Percentiles rank a stretch among this genome's conserved stretches.
These are phyloP conservation scores for Rynchops niger DNA, from an alignment of 2,113 vertebrate species.

Conservation along the genomic window DNA sequence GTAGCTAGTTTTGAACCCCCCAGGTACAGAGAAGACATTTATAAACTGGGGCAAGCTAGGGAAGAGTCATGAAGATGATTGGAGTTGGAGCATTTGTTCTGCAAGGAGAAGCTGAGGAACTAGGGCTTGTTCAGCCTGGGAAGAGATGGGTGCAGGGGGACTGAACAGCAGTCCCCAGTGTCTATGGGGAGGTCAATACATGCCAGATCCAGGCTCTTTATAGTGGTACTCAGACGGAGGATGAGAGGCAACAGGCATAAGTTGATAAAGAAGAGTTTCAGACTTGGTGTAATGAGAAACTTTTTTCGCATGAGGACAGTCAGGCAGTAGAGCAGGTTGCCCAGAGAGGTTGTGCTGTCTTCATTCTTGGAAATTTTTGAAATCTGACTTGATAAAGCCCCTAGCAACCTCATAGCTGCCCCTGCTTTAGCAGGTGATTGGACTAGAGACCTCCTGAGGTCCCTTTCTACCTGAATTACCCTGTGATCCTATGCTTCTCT, in stretches of 20 bases:
- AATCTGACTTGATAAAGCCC: neutral
- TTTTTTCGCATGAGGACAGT: neutral
- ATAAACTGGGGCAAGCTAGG: neutral
- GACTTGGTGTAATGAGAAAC: neutral
- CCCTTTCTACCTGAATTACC: neutral
- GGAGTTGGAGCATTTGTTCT: neutral
- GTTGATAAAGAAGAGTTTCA: neutral
- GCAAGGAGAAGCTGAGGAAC: neutral
- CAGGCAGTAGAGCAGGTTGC: neutral
- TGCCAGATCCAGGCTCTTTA: neutral
- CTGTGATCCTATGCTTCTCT: neutral
- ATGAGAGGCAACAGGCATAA: neutral
- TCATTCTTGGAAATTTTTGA: neutral
- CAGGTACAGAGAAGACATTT: neutral
- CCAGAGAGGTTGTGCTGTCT: neutral
- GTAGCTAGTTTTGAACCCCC: neutral
- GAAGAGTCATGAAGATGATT: neutral
- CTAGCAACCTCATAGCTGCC: neutral
- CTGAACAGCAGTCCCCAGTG: neutral
- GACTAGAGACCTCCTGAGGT: neutral
- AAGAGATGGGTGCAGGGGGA: neutral
- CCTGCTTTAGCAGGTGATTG: neutral
- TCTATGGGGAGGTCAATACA: neutral
- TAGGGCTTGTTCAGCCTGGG: neutral
- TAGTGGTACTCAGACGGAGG: rapidly evolving